phyloP scores from a whole-genome alignment of 2,797 vertebrate genomes.

The Hydrophis major region DNA sequence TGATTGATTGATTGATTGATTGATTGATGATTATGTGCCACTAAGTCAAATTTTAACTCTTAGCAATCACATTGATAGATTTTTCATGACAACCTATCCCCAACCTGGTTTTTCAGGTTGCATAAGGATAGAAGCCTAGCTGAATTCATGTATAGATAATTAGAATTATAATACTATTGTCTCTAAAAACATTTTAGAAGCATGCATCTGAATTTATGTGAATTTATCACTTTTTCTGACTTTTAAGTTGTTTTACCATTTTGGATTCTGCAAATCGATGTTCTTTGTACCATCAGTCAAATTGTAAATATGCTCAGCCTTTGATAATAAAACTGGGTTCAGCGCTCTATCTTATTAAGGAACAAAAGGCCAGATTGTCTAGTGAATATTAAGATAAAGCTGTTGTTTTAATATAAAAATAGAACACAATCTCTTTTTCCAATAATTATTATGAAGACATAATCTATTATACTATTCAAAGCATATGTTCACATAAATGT shows the following conservation, averaged over 20 bases:
- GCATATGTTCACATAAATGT: conserved; percentile 32
- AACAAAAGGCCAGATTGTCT: conserved; percentile 30
- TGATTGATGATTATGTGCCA: background rate
- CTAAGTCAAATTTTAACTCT: background rate
- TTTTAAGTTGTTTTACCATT: background rate
- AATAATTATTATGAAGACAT: conserved; percentile 36
- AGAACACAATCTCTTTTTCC: conserved; percentile 40
- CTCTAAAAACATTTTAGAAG: background rate
- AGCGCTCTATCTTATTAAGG: background rate
- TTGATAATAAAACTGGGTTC: conserved; percentile 30
- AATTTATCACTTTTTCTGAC: background rate
- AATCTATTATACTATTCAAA: conserved; percentile 49
- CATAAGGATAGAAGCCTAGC: background rate
- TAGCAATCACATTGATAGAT: background rate
- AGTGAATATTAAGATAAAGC: conserved; percentile 26
- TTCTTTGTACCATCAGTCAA: background rate
- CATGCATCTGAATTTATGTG: background rate
- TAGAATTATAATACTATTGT: background rate
- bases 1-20: background rate
- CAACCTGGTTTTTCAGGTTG: background rate
- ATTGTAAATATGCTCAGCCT: conserved; percentile 7
- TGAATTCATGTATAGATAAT: background rate
- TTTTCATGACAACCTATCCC: background rate
- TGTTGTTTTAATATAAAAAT: conserved; percentile 43
- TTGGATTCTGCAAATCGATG: background rate